These are phyloP conservation scores for Listronotus bonariensis DNA, from an alignment of 1,140 invertebrate species.

Conservation along the genomic window DNA sequence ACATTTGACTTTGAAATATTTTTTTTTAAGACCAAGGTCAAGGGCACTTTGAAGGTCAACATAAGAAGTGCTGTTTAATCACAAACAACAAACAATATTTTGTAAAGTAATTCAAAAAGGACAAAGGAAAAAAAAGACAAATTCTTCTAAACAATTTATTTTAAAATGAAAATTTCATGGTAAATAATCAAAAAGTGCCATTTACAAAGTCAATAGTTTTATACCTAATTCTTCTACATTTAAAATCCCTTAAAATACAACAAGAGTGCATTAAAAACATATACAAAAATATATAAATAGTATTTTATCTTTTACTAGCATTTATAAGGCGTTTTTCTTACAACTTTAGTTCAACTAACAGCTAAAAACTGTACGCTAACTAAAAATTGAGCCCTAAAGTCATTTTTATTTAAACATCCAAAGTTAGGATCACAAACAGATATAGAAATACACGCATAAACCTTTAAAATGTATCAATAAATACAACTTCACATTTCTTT, in stretches of 20 bases:
- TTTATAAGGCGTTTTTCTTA: background rate
- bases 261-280: constrained; percentile 33
- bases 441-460: no score
- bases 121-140: no score
- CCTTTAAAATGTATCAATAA: constrained; percentile 6
- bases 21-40: no score
- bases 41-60: no score
- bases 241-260: constrained; percentile 8
- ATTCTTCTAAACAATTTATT: no score
- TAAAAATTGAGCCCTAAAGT: no score
- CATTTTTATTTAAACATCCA: background rate
- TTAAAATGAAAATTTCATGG: background rate
- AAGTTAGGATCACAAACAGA: background rate
- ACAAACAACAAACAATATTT: no score
- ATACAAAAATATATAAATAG: constrained; percentile 36
- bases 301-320: constrained; percentile 1
- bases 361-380: no score
- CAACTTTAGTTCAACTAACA: background rate
- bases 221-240: constrained; percentile 17
- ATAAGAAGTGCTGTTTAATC: no score
- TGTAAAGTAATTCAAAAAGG: no score
- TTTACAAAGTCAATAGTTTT: constrained; percentile 17
- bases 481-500: constrained; percentile 7
- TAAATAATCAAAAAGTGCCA: constrained; percentile 27
- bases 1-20: no score